Evolutionary conservation across 2,113 vertebrate species (phyloP), one percentile per base, ranked within the genome.

Genomic region (Varanus salvator): DNA sequence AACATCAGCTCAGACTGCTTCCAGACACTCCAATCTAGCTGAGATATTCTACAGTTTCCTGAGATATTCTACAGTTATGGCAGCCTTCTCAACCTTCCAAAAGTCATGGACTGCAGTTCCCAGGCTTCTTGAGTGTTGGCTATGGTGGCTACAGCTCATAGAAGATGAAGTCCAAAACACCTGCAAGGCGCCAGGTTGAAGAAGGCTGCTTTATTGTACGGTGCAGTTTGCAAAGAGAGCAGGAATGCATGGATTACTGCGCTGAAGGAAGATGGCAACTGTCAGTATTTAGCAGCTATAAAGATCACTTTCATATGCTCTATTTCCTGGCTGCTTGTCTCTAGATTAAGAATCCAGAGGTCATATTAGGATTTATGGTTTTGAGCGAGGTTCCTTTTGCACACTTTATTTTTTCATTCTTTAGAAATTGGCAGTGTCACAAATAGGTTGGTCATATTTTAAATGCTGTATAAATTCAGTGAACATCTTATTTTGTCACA

Each of bases 251-350:
- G 4, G 0, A 9, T 0, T 54, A 21, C 15, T 71, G n/a, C 4
- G 15, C 1, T 19, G 91, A 38, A 75, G 29, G 38, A 72, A 77
- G 74, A 94, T 0, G 1, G 64, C 38, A 91, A 8, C 50, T 78
- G 86, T 84, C 76, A 50, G 3, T 88, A 50, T 77, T 91, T 4
- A 0, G 85, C 76, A 52, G 82, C 80, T 50, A 71, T 96, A 54
- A 4, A 0, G 0, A 71, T 44, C 3, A 86, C 52, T 83, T 94
- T 85, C 85, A 93, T 84, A 89, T 94, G 94, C 92, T 25, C 89
- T 60, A 6, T 96, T 96, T 95, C 81, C 19, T n/a, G 87, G 1
- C 86, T 85, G 92, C 48, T 93, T 86, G 38, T 84, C 91, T 94
- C 90, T 78, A 88, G 93, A 92, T 93, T 86, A 86, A 81, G 64